Percentiles rank a stretch among this genome's conserved stretches.
Conservation (phyloP, 2,797 vertebrate species). For the Chelonia mydas region DNA sequence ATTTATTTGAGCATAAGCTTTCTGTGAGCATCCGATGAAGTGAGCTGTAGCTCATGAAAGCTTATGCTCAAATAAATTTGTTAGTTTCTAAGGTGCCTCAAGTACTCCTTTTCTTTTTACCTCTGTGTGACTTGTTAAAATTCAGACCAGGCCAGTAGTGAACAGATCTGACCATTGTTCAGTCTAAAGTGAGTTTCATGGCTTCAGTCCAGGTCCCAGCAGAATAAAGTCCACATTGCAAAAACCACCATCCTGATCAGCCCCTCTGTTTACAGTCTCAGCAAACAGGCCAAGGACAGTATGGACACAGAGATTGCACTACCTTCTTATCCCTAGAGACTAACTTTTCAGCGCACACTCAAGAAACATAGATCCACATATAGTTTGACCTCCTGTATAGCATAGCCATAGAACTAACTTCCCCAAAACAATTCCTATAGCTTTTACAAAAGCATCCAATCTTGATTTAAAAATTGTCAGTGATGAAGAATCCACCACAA, state of each 20-base stretch:
- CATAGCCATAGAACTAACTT: background rate
- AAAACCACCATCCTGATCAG: background rate
- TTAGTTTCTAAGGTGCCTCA: too few species aligned
- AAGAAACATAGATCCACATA: background rate
- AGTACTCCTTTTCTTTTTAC: background rate
- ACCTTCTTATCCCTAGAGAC: background rate
- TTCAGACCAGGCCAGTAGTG: background rate
- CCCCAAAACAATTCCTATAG: background rate
- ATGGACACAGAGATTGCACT: background rate
- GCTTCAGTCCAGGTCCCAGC: background rate
- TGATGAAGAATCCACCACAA: background rate
- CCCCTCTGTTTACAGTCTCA: background rate
- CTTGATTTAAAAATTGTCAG: background rate
- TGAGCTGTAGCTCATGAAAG: too few species aligned
- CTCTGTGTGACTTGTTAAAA: background rate
- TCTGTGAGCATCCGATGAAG: too few species aligned
- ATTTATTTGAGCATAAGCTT: too few species aligned
- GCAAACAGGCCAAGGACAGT: background rate
- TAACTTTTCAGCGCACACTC: background rate
- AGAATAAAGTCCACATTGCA: background rate
- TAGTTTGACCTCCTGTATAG: background rate
- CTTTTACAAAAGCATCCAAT: background rate
- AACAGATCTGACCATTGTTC: background rate
- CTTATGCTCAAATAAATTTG: too few species aligned
- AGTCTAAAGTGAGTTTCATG: rapidly evolving